phyloP scores from a whole-genome alignment of 2,888 invertebrate species.

The Allolobophora icterica region DNA sequence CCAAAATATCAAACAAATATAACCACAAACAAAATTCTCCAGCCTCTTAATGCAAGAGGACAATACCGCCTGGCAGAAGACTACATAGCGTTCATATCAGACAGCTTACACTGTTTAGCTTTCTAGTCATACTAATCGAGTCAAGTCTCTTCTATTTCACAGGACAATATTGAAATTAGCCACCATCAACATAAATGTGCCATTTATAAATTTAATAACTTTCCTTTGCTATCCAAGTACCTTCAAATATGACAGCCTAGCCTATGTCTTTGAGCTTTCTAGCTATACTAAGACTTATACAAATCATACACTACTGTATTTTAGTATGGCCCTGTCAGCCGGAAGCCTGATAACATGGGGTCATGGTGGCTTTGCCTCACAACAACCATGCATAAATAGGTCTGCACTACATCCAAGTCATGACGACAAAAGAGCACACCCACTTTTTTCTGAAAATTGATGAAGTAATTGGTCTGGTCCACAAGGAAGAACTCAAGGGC shows the following conservation, averaged over 20 bases:
- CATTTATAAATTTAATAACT: no score
- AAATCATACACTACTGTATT: no score
- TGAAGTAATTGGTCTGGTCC: conserved; percentile 74
- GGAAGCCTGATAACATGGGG: no score
- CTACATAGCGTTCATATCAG: not conserved
- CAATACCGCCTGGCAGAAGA: not conserved
- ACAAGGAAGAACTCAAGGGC: conserved; percentile 74
- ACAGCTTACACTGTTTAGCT: not conserved
- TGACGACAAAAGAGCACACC: not conserved
- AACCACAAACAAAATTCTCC: not conserved
- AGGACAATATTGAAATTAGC: not conserved
- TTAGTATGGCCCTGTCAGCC: no score
- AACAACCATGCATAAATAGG: no score
- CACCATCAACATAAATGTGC: not conserved
- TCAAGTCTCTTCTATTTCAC: not conserved
- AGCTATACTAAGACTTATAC: no score
- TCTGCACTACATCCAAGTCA: not conserved
- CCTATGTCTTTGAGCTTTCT: no score
- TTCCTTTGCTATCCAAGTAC: no score
- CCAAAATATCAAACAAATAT: not conserved
- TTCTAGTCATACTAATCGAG: not conserved
- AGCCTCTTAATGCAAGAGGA: not conserved
- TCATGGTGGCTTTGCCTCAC: no score
- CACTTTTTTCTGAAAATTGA: conserved; percentile 73
- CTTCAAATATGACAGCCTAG: no score